Evolutionary conservation across 37 sponge, comb jelly and placozoan species (phyloP), one percentile per base, ranked within the genome.

Genomic region (Petrosia ficiformis): DNA sequence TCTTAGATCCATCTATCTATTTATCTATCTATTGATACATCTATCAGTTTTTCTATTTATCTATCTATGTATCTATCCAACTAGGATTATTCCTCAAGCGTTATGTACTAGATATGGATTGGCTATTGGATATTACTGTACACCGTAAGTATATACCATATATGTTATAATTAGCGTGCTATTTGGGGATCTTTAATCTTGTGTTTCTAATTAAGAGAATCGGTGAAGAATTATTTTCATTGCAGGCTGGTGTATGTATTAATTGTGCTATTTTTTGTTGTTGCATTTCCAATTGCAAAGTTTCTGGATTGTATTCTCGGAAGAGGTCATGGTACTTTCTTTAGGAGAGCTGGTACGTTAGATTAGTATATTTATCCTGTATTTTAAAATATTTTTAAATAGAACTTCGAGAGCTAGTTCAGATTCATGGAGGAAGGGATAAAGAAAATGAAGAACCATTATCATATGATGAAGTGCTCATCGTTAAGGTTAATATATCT

Each of bases 91-190:
- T 35, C 93, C 93, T 29, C 93, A 93, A 72, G 93, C 93, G 3
- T 32, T 93, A 39, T 93, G 93, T 56, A 89, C 93, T 22, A 59
- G 93, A 28, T 93, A 74, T 81, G 90, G 93, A 0, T 74, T 93
- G 56, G 90, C 93, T 35, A 93, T 93, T 77, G 93, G 93, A 41
- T 93, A 93, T 64, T 93, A 93, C 76, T 82, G 75, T 38, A 81
- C 93, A 40, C 93, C 93, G 75, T 87, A 64, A 87, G 87, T 81
- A 16, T 14, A 38, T 43, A 48, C 14, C 8, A 48, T n/a, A n/a
- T n/a, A n/a, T n/a, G n/a, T n/a, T n/a, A n/a, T n/a, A n/a, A n/a
- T n/a, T n/a, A n/a, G n/a, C n/a, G n/a, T n/a, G n/a, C n/a, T n/a
- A n/a, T n/a, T n/a, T n/a, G n/a, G n/a, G n/a, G n/a, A n/a, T n/a